These are phyloP conservation scores for Drosophila mayri DNA, from an alignment of 1,140 invertebrate species.

Conservation along the genomic window DNA sequence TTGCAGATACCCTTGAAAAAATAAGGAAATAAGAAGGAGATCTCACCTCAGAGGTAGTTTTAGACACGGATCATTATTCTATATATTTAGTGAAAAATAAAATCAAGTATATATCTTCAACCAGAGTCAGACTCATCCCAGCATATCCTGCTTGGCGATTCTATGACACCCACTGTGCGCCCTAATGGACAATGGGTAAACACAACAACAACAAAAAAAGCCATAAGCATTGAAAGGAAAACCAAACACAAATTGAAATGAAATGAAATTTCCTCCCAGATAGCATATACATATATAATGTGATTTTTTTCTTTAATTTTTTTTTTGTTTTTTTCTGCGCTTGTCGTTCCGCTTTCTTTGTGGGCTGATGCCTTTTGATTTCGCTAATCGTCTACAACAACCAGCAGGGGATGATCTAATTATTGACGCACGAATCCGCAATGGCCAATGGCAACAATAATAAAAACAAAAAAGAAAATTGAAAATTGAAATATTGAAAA, in stretches of 20 bases:
- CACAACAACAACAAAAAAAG: background rate
- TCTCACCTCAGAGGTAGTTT: no score
- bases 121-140: background rate
- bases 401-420: constrained; percentile 76
- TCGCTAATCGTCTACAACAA: constrained; percentile 77
- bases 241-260: constrained; percentile 25
- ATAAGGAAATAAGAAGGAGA: background rate
- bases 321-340: constrained; percentile 2
- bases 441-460: constrained; percentile 33
- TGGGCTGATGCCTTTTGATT: constrained; percentile 71
- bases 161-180: constrained; percentile 19
- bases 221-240: constrained; percentile 21
- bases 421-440: constrained; percentile 79
- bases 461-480: constrained; percentile 31
- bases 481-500: constrained; percentile 69
- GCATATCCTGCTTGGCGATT: background rate
- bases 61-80: background rate
- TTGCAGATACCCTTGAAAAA: constrained; percentile 22
- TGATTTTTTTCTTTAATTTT: constrained; percentile 7
- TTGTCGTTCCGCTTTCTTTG: constrained; percentile 61
- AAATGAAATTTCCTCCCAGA: constrained; percentile 32
- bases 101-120: background rate
- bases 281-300: constrained; percentile 2
- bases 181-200: constrained; percentile 24
- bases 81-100: no score